These are phyloP conservation scores for Barypeithes pellucidus DNA, from an alignment of 2,888 invertebrate species.

Conservation along the genomic window DNA sequence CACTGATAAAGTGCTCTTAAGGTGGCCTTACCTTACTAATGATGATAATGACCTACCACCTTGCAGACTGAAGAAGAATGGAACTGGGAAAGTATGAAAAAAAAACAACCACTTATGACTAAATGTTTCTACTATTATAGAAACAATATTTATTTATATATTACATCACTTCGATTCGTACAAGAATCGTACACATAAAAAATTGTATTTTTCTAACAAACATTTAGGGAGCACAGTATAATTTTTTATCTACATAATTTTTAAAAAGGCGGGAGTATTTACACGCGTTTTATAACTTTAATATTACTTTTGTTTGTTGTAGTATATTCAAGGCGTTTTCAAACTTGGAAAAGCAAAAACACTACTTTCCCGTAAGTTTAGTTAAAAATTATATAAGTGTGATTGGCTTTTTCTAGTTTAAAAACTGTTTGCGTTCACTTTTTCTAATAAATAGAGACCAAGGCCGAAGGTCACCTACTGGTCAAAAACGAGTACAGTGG, in stretches of 20 bases:
- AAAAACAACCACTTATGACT: constrained; percentile 64
- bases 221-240: constrained; percentile 70
- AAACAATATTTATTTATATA: constrained; percentile 71
- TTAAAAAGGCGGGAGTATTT: constrained; percentile 66
- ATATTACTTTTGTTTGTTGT: constrained; percentile 39
- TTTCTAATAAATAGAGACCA: constrained; percentile 39
- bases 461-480: constrained; percentile 32
- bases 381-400: constrained; percentile 24
- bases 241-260: constrained; percentile 67
- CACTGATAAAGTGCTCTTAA: too few relatives aligned
- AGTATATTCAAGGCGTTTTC: constrained; percentile 32
- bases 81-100: constrained; percentile 19
- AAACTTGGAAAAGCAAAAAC: constrained; percentile 12
- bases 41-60: too few relatives aligned
- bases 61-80: too few relatives aligned
- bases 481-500: constrained; percentile 18
- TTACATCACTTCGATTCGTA: constrained; percentile 71
- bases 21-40: too few relatives aligned
- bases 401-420: constrained; percentile 13
- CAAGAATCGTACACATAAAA: constrained; percentile 71
- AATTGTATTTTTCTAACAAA: constrained; percentile 69
- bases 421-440: constrained; percentile 31
- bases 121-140: constrained; percentile 71
- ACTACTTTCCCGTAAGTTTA: constrained; percentile 17
- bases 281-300: constrained; percentile 63